Conservation (phyloP, 2,888 invertebrate species). For the Taphrorychus bicolor region DNA sequence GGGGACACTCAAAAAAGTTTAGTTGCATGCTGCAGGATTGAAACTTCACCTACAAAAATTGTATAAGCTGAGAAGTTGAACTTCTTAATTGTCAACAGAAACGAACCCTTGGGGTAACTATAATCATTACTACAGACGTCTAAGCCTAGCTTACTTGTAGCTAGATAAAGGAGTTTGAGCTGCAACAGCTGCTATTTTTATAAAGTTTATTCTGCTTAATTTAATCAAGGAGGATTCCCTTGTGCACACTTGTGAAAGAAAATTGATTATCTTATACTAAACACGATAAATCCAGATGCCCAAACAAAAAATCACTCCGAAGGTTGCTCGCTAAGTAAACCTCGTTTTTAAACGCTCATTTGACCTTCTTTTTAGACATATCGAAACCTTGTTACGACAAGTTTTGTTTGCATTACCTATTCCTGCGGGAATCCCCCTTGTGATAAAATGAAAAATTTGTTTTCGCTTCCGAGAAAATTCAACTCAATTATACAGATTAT, state of each 20-base stretch:
- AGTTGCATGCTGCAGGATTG: too few species aligned
- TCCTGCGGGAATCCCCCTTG: not conserved
- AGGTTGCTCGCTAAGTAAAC: not conserved
- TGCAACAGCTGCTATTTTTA: too few species aligned
- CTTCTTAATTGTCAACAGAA: too few species aligned
- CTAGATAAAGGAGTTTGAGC: too few species aligned
- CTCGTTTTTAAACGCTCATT: not conserved
- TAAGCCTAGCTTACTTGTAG: too few species aligned
- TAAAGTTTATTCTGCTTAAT: not conserved
- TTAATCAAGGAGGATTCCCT: not conserved
- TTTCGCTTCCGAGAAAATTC: not conserved
- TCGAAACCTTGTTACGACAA: not conserved
- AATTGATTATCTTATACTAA: not conserved
- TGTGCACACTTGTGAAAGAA: too few species aligned
- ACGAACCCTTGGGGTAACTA: too few species aligned
- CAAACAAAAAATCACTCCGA: not conserved
- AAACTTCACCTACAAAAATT: too few species aligned
- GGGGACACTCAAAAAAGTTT: too few species aligned
- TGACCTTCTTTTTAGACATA: not conserved
- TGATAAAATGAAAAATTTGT: slow-evolving; percentile 2
- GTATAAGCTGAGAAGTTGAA: too few species aligned
- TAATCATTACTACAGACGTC: too few species aligned
- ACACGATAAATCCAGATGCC: not conserved
- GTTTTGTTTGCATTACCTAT: not conserved
- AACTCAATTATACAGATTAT: not conserved